Evolutionary conservation across 2,113 vertebrate genomes (phyloP).

Genomic region (Motacilla tschutschensis): DNA sequence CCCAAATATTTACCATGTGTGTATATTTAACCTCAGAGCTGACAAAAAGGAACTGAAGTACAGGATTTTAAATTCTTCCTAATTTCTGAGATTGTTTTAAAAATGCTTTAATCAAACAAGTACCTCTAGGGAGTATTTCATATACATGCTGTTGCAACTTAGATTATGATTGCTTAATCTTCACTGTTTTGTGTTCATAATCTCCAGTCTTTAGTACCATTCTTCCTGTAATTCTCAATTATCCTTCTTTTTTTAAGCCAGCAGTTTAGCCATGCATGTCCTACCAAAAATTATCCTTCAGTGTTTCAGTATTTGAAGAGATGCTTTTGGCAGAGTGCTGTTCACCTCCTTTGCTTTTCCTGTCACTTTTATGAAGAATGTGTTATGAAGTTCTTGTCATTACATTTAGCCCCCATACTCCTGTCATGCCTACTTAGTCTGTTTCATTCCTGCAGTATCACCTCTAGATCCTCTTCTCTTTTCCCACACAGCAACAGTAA

Average conservation of each 20-base stretch:
- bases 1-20: neutral
- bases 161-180: neutral
- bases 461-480: slow-evolving; percentile 12
- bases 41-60: neutral
- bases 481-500: neutral
- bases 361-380: slow-evolving; percentile 9
- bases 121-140: neutral
- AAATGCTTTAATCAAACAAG: neutral
- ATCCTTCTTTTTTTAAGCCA: neutral
- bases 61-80: neutral
- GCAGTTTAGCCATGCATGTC: neutral
- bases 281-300: neutral
- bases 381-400: slow-evolving; percentile 30
- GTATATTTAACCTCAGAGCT: neutral
- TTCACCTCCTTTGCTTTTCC: slow-evolving; percentile 15
- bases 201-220: neutral
- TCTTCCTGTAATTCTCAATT: neutral
- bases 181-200: neutral
- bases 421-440: slow-evolving; percentile 18
- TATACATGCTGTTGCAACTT: neutral
- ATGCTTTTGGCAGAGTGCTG: neutral
- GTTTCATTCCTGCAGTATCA: slow-evolving; percentile 17
- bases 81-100: neutral
- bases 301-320: neutral
- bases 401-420: slow-evolving; percentile 21